Percentiles rank a stretch among this genome's conserved stretches.
Conservation (phyloP, 2,888 invertebrate genomes). For the Saturnia japonica region DNA sequence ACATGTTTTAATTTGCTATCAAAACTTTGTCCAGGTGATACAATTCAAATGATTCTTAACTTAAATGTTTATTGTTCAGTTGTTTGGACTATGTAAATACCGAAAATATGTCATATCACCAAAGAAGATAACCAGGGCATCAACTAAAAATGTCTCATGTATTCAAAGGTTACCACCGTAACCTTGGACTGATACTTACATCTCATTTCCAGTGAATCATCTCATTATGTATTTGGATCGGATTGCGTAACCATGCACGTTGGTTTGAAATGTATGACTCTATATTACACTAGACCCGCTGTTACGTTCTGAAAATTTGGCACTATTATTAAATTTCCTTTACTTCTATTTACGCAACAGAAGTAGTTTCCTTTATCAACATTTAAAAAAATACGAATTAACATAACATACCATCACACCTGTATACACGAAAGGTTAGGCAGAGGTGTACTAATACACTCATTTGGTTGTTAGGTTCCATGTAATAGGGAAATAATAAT, state of each 20-base stretch:
- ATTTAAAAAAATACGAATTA: no score
- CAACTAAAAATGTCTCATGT: background rate
- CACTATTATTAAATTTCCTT: no score
- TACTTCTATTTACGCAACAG: no score
- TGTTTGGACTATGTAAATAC: background rate
- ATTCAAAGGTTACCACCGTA: slow-evolving; percentile 15
- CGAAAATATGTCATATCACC: background rate
- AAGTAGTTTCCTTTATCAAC: no score
- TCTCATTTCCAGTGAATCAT: slow-evolving; percentile 22
- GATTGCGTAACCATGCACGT: background rate
- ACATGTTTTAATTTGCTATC: no score
- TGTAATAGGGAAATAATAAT: no score
- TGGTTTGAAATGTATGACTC: background rate
- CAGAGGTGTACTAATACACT: no score
- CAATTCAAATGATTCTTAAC: background rate
- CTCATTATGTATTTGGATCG: slow-evolving; percentile 10
- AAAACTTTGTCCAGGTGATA: no score
- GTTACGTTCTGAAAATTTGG: background rate
- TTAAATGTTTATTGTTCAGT: background rate
- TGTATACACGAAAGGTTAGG: no score
- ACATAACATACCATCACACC: no score
- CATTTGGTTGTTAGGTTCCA: no score
- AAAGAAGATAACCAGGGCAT: background rate
- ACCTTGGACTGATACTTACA: slow-evolving; percentile 25
- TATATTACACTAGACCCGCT: background rate